Percentiles rank a stretch among this genome's conserved stretches.
phyloP scores from a whole-genome alignment of 1,140 invertebrate species.

The Drosophila watanabei region DNA sequence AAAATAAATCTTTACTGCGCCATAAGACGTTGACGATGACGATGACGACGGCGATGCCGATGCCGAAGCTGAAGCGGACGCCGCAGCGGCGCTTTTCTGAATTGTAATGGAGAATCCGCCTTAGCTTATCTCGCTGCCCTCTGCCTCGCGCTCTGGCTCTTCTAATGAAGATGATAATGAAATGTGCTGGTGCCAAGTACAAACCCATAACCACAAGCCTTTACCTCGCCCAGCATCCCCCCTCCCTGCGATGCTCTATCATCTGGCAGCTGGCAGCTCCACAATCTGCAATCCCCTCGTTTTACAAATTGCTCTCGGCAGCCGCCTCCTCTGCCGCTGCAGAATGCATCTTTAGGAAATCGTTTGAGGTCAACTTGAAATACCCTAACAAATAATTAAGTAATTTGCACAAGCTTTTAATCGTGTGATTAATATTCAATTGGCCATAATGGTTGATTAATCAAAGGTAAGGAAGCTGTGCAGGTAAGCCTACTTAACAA shows the following conservation, averaged over 20 bases:
- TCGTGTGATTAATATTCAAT: slow-evolving; percentile 24
- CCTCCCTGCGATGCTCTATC: background rate
- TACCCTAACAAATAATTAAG: slow-evolving; percentile 50
- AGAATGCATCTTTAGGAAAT: slow-evolving; percentile 39
- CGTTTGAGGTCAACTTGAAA: slow-evolving; percentile 44
- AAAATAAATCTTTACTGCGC: slow-evolving; percentile 84
- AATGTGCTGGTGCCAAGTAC: slow-evolving; percentile 57
- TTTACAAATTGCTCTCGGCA: slow-evolving; percentile 57
- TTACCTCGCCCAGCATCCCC: slow-evolving; percentile 29
- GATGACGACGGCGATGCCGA: slow-evolving; percentile 26
- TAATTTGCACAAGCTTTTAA: slow-evolving; percentile 14
- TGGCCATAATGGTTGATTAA: slow-evolving; percentile 28
- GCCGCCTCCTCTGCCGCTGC: slow-evolving; percentile 39
- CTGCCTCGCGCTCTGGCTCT: slow-evolving; percentile 12
- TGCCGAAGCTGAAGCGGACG: background rate
- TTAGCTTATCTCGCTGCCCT: slow-evolving; percentile 60
- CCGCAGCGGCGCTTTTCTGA: slow-evolving; percentile 19
- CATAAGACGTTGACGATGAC: slow-evolving; percentile 64
- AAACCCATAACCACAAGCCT: slow-evolving; percentile 58
- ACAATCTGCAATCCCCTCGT: slow-evolving; percentile 52
- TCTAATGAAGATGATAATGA: slow-evolving; percentile 82
- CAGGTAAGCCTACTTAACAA: slow-evolving; percentile 2
- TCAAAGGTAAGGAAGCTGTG: slow-evolving; percentile 4
- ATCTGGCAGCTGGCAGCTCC: slow-evolving; percentile 33
- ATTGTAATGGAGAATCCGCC: slow-evolving; percentile 71